Evolutionary conservation across 2,888 invertebrate species (phyloP).

Genomic region (Melolontha melolontha): DNA sequence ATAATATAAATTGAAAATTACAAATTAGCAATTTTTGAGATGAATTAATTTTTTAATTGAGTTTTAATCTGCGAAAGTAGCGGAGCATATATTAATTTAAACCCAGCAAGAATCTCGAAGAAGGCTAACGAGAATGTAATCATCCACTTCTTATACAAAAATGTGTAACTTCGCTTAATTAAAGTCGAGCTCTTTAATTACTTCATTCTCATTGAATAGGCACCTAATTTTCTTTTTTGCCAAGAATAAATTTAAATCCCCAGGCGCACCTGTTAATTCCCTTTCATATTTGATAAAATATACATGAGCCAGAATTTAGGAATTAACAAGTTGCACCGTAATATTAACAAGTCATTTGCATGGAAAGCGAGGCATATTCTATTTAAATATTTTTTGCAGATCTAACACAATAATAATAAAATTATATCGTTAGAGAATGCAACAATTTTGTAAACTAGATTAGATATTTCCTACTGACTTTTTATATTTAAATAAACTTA

Average conservation of each 20-base stretch:
- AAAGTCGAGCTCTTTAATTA: slow-evolving; percentile 32
- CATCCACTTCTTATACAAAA: slow-evolving; percentile 36
- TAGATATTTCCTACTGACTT: too few species aligned
- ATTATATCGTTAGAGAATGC: too few species aligned
- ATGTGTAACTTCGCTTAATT: slow-evolving; percentile 30
- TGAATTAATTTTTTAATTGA: slow-evolving; percentile 20
- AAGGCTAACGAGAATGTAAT: slow-evolving; percentile 29
- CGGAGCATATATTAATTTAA: slow-evolving; percentile 28
- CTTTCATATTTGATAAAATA: slow-evolving; percentile 9
- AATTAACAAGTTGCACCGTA: too few species aligned
- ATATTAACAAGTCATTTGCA: too few species aligned
- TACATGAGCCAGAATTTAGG: background rate
- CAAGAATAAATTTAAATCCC: slow-evolving; percentile 18
- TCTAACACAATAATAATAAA: too few species aligned
- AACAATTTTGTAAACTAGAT: too few species aligned
- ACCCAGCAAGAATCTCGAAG: slow-evolving; percentile 1
- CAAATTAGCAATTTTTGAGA: slow-evolving; percentile 11
- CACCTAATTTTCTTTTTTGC: slow-evolving; percentile 12
- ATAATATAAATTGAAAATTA: slow-evolving; percentile 1
- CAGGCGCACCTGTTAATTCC: slow-evolving; percentile 11
- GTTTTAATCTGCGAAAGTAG: slow-evolving; percentile 15
- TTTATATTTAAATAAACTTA: too few species aligned
- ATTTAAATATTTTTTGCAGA: too few species aligned
- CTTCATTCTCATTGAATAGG: slow-evolving; percentile 22
- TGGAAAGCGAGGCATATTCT: too few species aligned